Percentiles rank a stretch among this genome's conserved stretches.
phyloP scores from a whole-genome alignment of 2,888 invertebrate genomes.

The Formica aserva region DNA sequence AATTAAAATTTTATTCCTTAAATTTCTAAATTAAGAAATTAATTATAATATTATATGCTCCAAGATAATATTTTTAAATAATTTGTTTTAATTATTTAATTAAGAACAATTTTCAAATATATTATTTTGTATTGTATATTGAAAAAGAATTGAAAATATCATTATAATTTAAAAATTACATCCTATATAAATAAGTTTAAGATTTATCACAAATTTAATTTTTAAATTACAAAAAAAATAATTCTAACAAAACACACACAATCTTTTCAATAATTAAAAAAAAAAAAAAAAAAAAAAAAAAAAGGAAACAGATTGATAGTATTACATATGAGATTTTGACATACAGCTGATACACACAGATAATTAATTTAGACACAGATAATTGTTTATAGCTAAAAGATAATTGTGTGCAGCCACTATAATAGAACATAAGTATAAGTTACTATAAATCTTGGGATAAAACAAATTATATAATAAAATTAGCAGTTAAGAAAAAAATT shows the following conservation, averaged over 20 bases:
- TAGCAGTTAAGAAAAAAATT: neutral
- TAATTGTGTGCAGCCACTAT: constrained; percentile 8
- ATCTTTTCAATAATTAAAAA: neutral
- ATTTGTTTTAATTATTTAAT: neutral
- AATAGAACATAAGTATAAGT: constrained; percentile 8
- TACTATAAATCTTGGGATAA: neutral
- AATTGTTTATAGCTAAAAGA: neutral
- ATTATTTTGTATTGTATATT: constrained; percentile 12
- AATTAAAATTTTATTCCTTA: neutral
- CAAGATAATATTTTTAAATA: neutral
- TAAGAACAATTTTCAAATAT: neutral
- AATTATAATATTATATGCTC: neutral
- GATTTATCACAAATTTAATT: constrained; percentile 1
- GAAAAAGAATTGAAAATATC: neutral
- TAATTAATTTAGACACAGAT: neutral
- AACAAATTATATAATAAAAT: neutral
- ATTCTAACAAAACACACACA: constrained; percentile 7
- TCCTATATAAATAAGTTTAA: neutral
- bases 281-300: neutral
- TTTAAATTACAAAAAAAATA: neutral
- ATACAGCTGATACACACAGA: neutral
- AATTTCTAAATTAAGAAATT: neutral
- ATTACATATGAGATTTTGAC: neutral
- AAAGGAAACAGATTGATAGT: neutral
- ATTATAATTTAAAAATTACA: neutral